These are phyloP conservation scores for Drosophila subpulchrella DNA, from an alignment of 1,140 invertebrate species.

Conservation along the genomic window DNA sequence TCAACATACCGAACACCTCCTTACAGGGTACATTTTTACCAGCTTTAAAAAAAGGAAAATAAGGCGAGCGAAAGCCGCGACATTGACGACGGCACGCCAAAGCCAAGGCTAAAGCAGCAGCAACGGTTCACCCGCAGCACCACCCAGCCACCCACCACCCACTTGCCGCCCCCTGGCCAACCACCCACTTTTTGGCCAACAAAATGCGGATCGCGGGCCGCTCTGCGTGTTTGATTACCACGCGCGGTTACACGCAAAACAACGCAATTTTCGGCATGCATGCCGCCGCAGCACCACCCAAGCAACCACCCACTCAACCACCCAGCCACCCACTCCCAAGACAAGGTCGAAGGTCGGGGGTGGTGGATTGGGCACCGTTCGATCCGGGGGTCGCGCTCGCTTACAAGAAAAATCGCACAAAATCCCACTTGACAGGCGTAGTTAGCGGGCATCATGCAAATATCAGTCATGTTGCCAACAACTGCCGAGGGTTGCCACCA, in stretches of 20 bases:
- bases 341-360: slow-evolving; percentile 13
- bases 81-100: slow-evolving; percentile 54
- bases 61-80: slow-evolving; percentile 12
- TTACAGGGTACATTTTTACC: slow-evolving; percentile 1
- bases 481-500: slow-evolving; percentile 44
- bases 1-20: background rate
- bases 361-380: slow-evolving; percentile 19
- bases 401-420: slow-evolving; percentile 84
- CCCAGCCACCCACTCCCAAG: slow-evolving; percentile 10
- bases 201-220: slow-evolving; percentile 27
- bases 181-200: slow-evolving; percentile 1
- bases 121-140: background rate
- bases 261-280: slow-evolving; percentile 83
- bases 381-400: slow-evolving; percentile 63
- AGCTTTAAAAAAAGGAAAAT: slow-evolving; percentile 23
- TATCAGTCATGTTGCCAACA: slow-evolving; percentile 73
- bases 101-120: slow-evolving; percentile 32
- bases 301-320: slow-evolving; percentile 6
- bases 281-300: slow-evolving; percentile 51
- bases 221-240: slow-evolving; percentile 82
- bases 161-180: background rate
- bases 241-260: slow-evolving; percentile 84
- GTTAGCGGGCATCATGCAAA: slow-evolving; percentile 82
- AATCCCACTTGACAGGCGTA: slow-evolving; percentile 84
- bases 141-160: slow-evolving; percentile 1